A percentile compares a stretch with the other conserved stretches of the same genome.
Conservation (phyloP, 2,888 invertebrate species). For the Cyaniris semiargus region DNA sequence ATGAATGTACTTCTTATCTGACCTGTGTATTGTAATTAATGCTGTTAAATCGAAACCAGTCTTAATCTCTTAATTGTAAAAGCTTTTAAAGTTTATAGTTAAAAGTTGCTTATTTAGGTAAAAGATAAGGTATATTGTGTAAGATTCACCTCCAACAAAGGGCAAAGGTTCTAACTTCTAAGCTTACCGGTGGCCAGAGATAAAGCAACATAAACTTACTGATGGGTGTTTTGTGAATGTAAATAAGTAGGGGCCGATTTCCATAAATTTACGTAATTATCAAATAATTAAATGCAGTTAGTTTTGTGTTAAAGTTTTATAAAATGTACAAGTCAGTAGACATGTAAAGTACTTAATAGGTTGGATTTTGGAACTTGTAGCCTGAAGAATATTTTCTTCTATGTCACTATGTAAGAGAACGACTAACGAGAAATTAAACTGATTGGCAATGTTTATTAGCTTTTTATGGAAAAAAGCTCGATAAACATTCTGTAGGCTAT, state of each 20-base stretch:
- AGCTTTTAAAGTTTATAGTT: slow-evolving; percentile 11
- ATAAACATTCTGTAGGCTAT: no score
- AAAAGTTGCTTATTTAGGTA: slow-evolving; percentile 11
- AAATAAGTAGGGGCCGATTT: neutral
- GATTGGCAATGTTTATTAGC: no score
- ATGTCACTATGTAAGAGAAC: no score
- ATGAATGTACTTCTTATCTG: slow-evolving; percentile 7
- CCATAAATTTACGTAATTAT: slow-evolving; percentile 16
- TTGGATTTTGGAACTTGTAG: neutral
- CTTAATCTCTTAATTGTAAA: slow-evolving; percentile 6
- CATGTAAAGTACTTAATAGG: neutral
- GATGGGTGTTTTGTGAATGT: neutral
- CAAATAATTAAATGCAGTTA: neutral
- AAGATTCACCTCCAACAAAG: neutral
- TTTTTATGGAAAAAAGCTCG: no score
- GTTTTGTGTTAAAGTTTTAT: neutral
- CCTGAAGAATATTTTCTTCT: no score
- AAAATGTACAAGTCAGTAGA: neutral
- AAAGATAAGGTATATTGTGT: neutral
- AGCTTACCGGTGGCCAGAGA: slow-evolving; percentile 11
- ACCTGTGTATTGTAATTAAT: slow-evolving; percentile 10
- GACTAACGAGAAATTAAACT: no score
- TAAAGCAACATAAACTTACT: neutral
- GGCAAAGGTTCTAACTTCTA: slow-evolving; percentile 19
- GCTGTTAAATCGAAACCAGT: slow-evolving; percentile 11